A percentile compares a stretch with the other conserved stretches of the same genome.
Conservation (phyloP, 2,113 vertebrate genomes). For the Macheiramphus alcinus region DNA sequence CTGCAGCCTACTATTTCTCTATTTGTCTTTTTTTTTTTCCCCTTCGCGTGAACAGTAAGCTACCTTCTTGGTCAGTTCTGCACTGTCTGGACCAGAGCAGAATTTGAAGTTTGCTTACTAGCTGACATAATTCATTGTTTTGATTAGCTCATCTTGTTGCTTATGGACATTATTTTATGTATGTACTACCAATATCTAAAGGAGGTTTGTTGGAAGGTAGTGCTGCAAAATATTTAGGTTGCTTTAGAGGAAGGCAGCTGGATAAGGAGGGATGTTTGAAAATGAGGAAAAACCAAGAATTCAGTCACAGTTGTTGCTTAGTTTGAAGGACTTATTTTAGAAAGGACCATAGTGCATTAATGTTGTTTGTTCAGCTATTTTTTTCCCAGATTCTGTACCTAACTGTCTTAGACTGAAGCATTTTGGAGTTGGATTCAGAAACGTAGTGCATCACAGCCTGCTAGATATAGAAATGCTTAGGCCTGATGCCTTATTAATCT, state of each 20-base stretch:
- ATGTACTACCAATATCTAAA: background rate
- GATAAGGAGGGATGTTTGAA: background rate
- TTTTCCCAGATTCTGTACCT: background rate
- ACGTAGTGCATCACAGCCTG: background rate
- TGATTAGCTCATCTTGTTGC: background rate
- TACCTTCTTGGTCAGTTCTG: background rate
- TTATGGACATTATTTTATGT: background rate
- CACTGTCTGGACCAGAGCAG: background rate
- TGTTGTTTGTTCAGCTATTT: background rate
- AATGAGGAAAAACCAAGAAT: background rate
- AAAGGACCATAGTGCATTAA: background rate
- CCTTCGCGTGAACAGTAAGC: background rate
- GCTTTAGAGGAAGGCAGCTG: background rate
- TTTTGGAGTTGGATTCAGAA: background rate
- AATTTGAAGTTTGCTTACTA: background rate
- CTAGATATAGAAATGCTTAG: background rate
- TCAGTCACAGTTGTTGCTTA: background rate
- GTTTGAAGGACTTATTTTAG: background rate
- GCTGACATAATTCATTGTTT: background rate
- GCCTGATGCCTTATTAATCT: background rate
- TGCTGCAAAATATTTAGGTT: conserved; percentile 12
- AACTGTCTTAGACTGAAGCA: background rate
- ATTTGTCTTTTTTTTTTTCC: background rate
- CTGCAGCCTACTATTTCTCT: conserved; percentile 7
- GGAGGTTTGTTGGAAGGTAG: conserved; percentile 19